phyloP scores from a whole-genome alignment of 92 coral and sea anemone species.

The Metridium senile region DNA sequence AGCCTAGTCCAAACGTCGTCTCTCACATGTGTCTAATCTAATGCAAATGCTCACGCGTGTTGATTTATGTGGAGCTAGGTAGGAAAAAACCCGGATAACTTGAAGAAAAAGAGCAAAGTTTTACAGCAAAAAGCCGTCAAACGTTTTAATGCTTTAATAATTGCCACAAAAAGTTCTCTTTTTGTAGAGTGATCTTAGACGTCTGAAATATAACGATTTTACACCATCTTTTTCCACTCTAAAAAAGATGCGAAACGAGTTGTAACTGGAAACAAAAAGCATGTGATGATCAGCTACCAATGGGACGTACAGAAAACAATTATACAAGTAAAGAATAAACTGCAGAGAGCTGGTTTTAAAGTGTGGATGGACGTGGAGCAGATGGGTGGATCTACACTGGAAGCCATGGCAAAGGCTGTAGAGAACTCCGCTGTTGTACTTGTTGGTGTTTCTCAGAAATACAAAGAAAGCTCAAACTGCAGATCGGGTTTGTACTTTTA shows the following conservation, averaged over 20 bases:
- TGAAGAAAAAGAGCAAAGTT: no score
- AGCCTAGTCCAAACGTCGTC: no score
- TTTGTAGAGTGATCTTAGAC: no score
- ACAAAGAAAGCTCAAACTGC: constrained; percentile 70
- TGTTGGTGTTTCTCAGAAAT: constrained; percentile 63
- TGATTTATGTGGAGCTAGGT: no score
- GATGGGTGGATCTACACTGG: constrained; percentile 63
- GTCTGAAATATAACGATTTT: no score
- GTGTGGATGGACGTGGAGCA: constrained; percentile 75
- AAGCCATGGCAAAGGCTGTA: constrained; percentile 67
- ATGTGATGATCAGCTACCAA: constrained; percentile 76
- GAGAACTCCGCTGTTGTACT: constrained; percentile 57
- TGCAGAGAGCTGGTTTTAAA: constrained; percentile 55
- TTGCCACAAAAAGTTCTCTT: no score
- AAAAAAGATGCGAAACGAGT: not conserved
- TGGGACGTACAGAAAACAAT: constrained; percentile 61
- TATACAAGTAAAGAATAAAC: constrained; percentile 57
- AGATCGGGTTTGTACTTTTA: constrained; percentile 58
- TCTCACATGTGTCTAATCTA: no score
- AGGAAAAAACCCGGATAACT: no score
- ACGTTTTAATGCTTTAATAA: no score
- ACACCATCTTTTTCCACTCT: no score
- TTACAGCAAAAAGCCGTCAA: no score
- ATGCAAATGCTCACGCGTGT: no score
- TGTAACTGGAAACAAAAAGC: constrained; percentile 30